Base-by-base conservation (phyloP, 2,113 vertebrate species). In the Osmerus eperlanus region DNA sequence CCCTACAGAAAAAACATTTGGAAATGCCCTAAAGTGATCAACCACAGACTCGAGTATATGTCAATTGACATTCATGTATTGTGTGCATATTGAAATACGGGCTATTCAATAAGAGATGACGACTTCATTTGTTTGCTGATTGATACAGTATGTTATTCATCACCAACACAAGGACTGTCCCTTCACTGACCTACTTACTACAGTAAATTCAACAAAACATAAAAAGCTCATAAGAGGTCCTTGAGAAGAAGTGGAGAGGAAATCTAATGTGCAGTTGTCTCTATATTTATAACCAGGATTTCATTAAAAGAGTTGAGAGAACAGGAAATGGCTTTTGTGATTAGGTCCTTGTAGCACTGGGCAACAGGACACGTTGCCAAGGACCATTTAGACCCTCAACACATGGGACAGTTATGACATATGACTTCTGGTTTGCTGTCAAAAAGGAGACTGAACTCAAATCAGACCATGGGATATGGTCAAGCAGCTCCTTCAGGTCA, bases 121-220 rank as follows among this genome's bases (percentile, higher is more conserved):
- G 32, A 36, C 32, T 47, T 11, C 41, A 47, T 47, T 47, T 47
- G 7, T 47, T 47, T 47, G 41, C 41, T 47, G 41, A 47, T 47
- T 47, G 41, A 47, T 47, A 47, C 9, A 47, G 41, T 11, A 47
- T 12, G 81, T 86, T 87, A 89, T 89, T 80, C 81, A 76, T 59
- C 65, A 59, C 66, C 81, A 84, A 80, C 76, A 81, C 72, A 71
- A 9, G 81, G 75, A 78, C 72, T 59, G 78, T 76, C 73, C 64
- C 4, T 81, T 76, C 68, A 32, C 81, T 87, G 87, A 83, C 87
- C 89, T 89, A 86, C 72, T 15, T 89, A 86, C 72, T 15, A 82
- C 78, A 84, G 83, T 88, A 84, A 89, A 90, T 87, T 86, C 16
- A 65, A 73, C 47, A 29, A 73, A 5, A 47, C 9, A 47, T 47